These are phyloP conservation scores for Schrankia costaestrigalis DNA, from an alignment of 2,888 invertebrate genomes.

Conservation along the genomic window DNA sequence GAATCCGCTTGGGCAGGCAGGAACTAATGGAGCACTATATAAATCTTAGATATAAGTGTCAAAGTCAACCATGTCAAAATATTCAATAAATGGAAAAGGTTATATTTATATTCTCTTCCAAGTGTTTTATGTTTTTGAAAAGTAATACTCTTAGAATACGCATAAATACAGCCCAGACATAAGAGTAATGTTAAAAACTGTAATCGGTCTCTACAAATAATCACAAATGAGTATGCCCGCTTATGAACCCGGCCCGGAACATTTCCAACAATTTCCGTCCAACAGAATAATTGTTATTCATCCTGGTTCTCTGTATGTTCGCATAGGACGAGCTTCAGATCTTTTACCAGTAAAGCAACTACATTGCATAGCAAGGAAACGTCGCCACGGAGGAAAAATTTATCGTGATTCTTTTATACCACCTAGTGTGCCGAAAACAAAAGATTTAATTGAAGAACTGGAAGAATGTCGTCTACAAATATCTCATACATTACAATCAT, in stretches of 20 bases:
- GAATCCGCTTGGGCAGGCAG: too few species aligned
- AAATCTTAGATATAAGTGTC: too few species aligned
- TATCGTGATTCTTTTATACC: constrained; percentile 85
- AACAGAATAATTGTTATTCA: constrained; percentile 95
- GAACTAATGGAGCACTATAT: too few species aligned
- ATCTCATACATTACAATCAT: constrained; percentile 92
- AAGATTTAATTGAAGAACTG: constrained; percentile 87
- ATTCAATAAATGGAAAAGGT: too few species aligned
- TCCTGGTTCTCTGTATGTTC: constrained; percentile 93
- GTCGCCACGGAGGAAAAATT: constrained; percentile 75
- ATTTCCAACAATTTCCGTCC: constrained; percentile 85
- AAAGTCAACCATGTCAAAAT: too few species aligned
- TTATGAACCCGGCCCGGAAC: constrained; percentile 64
- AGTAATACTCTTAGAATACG: too few species aligned
- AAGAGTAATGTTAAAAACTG: not conserved
- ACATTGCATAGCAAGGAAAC: constrained; percentile 90
- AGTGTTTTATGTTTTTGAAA: too few species aligned
- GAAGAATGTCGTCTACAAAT: constrained; percentile 92
- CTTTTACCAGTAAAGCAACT: constrained; percentile 90
- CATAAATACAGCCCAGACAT: not conserved
- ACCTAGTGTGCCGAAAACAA: constrained; percentile 82
- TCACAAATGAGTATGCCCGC: constrained; percentile 58
- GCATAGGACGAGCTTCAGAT: constrained; percentile 95
- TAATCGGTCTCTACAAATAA: constrained; percentile 1
- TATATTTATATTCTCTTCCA: too few species aligned